Conservation (phyloP, 2,888 invertebrate species). For the Odontothrips loti region DNA sequence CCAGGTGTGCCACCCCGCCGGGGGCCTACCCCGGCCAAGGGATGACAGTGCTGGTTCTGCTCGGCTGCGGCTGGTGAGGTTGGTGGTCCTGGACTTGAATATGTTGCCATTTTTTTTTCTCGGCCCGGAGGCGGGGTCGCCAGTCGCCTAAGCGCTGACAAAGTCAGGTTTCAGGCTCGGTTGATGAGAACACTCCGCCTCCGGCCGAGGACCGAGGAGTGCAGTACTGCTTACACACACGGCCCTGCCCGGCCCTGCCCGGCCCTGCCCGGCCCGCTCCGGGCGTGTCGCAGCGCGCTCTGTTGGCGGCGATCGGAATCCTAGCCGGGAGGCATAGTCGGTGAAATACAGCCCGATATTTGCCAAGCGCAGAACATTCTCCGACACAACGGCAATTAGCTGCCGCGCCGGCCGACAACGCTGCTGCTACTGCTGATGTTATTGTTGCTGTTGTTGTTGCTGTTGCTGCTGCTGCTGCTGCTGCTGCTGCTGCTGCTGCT, state of each 20-base stretch:
- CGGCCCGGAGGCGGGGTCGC: too few species aligned
- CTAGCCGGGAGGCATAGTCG: conserved; percentile 12
- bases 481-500: conserved; percentile 14
- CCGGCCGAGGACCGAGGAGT: too few species aligned
- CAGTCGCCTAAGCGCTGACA: too few species aligned
- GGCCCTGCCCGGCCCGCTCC: background rate
- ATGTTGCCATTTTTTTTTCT: conserved; percentile 1
- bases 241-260: too few species aligned
- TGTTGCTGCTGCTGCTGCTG: background rate
- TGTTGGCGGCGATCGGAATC: background rate
- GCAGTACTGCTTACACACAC: too few species aligned
- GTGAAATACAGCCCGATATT: conserved; percentile 20
- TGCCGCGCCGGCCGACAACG: background rate
- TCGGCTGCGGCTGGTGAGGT: background rate
- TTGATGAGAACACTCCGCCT: background rate
- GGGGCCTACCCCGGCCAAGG: background rate
- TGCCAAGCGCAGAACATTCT: conserved; percentile 22
- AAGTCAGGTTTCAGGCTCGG: background rate
- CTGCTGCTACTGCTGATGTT: conserved; percentile 6
- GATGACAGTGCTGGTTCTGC: conserved; percentile 4
- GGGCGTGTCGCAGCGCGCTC: background rate
- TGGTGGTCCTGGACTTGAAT: background rate
- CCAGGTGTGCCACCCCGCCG: background rate
- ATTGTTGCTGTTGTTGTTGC: background rate
- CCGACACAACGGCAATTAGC: conserved; percentile 20